These are phyloP conservation scores for Danio jaintianensis DNA, from an alignment of 2,797 vertebrate species.

Conservation along the genomic window DNA sequence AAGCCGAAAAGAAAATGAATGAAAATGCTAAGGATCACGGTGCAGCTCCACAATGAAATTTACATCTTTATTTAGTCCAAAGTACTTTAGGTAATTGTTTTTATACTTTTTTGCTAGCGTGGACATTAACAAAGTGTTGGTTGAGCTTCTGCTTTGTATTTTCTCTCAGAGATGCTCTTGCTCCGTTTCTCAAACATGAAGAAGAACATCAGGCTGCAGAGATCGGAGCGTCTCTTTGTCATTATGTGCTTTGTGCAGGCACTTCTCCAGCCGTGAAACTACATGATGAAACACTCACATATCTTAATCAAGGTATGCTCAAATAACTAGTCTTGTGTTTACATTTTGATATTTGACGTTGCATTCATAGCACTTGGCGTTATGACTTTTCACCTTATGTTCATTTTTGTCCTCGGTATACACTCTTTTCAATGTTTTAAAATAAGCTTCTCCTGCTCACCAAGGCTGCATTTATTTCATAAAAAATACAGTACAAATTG, in stretches of 20 bases:
- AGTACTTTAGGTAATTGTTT: no score
- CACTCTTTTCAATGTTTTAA: no score
- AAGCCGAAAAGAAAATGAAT: no score
- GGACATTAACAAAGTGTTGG: not conserved
- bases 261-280: slow-evolving; percentile 92
- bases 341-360: not conserved
- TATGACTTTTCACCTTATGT: not conserved
- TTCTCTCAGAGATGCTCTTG: slow-evolving; percentile 73
- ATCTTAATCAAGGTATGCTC: slow-evolving; percentile 93
- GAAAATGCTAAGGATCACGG: no score
- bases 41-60: no score
- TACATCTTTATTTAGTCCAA: no score
- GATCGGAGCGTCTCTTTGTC: slow-evolving; percentile 81
- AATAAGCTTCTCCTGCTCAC: no score
- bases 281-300: slow-evolving; percentile 93
- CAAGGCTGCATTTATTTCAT: no score
- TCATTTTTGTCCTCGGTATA: no score
- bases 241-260: slow-evolving; percentile 88
- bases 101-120: not conserved
- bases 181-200: slow-evolving; percentile 90
- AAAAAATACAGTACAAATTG: no score
- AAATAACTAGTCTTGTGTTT: not conserved
- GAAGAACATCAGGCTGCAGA: slow-evolving; percentile 82
- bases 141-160: not conserved
- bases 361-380: not conserved